Base-by-base conservation (phyloP, 2,113 vertebrate genomes). In the Bettongia penicillata region DNA sequence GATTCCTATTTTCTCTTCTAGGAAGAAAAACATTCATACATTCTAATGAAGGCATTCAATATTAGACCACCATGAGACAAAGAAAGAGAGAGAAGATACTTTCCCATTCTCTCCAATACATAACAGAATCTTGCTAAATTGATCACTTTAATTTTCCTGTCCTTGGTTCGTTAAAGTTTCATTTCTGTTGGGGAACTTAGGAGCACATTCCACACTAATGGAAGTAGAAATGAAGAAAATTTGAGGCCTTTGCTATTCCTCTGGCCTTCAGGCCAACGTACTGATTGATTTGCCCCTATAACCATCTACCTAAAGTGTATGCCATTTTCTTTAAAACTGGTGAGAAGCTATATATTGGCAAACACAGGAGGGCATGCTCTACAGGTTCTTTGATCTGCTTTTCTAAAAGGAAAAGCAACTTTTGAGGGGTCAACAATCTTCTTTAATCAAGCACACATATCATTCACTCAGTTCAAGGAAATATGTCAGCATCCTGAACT, bases 231-330 rank as follows among this genome's bases (percentile, higher is more conserved):
- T 23, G 8, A 12, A 94, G 26, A 16, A 47, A 19, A 9, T 11
- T 89, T 53, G n/a, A 53, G 48, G 43, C 26, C 8, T 92, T 0
- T 90, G 3, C 8, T 43, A 93, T 24, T 49, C 11, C 68, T 92
- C 5, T 89, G 26, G 94, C 90, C 7, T 84, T 11, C 7, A 51
- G 7, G 50, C 48, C n/a, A 94, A 84, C 77, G 11, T 94, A 25
- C 12, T 92, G 55, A 53, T 6, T 57, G 53, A 92, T 43, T 12
- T 49, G 37, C 8, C 6, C 55, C 37, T 94, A 93, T 16, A 47
- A 95, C 47, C 92, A 96, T 52, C 84, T 50, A 96, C 52, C 51
- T 90, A 53, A 61, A 43, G 93, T 61, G 19, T n/a, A 28, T 25
- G 37, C 47, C 22, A 91, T 8, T 31, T 91, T 51, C 8, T 25